Conservation (phyloP, 2,888 invertebrate genomes). For the Strigamia transsilvanica region DNA sequence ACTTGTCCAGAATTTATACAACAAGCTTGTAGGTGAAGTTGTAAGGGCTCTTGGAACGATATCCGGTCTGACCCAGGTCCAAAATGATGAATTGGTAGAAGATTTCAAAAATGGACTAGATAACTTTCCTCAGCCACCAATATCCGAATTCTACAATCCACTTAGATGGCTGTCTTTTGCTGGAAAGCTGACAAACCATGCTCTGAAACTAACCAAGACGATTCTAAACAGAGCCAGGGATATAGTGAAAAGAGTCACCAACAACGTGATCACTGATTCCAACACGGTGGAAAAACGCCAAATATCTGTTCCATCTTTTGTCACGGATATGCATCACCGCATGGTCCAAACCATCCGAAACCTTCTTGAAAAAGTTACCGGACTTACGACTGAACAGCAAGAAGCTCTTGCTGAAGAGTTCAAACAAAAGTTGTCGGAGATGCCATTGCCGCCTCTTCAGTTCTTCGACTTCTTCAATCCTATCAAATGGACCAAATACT, state of each 20-base stretch:
- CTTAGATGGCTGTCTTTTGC: not conserved
- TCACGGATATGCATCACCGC: not conserved
- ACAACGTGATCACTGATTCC: not conserved
- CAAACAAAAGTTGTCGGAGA: not conserved
- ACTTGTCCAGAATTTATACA: not conserved
- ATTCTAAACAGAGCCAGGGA: not conserved
- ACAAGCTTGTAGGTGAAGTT: not conserved
- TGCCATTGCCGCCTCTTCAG: not conserved
- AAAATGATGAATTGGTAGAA: not conserved
- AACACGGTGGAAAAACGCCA: not conserved
- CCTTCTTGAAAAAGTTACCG: not conserved
- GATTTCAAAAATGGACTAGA: not conserved
- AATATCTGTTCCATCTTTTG: not conserved
- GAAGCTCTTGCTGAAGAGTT: conserved; percentile 1
- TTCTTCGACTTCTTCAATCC: not conserved
- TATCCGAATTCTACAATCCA: not conserved
- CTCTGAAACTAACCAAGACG: not conserved
- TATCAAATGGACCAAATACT: not conserved
- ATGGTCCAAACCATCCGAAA: not conserved
- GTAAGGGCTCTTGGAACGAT: not conserved
- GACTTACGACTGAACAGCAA: conserved; percentile 9
- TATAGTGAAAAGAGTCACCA: not conserved
- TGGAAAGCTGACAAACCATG: not conserved
- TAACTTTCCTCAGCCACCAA: not conserved
- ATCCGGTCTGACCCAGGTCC: not conserved